A percentile compares a stretch with the other conserved stretches of the same genome.
Evolutionary conservation across 1,140 invertebrate genomes (phyloP).

Genomic region (Andrena cerasifolii): DNA sequence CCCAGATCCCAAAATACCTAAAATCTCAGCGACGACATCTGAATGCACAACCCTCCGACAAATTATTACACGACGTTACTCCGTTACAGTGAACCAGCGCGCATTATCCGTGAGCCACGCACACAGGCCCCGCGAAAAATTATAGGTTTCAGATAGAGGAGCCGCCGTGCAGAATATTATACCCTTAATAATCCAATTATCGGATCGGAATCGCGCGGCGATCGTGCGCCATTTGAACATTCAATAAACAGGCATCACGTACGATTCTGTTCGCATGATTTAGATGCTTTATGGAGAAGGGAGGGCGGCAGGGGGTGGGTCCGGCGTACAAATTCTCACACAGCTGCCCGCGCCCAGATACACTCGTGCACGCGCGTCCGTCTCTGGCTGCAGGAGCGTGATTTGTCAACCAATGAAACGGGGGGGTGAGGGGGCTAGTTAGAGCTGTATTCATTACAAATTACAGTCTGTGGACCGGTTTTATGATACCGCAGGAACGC

Average conservation of each 20-base stretch:
- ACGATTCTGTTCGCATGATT: slow-evolving; percentile 56
- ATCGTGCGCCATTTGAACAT: slow-evolving; percentile 46
- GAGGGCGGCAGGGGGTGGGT: no score
- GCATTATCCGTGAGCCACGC: neutral
- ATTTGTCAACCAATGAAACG: slow-evolving; percentile 56
- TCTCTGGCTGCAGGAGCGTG: slow-evolving; percentile 41
- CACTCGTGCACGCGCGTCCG: slow-evolving; percentile 40
- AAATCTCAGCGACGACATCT: no score
- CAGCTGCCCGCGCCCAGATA: slow-evolving; percentile 29
- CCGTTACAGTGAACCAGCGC: neutral
- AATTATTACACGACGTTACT: neutral
- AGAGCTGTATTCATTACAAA: slow-evolving; percentile 73
- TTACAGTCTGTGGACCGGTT: slow-evolving; percentile 67
- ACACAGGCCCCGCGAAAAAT: neutral
- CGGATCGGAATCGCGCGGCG: slow-evolving; percentile 54
- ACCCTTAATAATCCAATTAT: slow-evolving; percentile 59
- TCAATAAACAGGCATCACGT: slow-evolving; percentile 57
- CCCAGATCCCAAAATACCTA: no score
- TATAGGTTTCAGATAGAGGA: neutral
- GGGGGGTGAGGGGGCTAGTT: slow-evolving; percentile 65
- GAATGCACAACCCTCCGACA: neutral
- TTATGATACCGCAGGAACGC: slow-evolving; percentile 69
- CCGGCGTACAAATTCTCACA: slow-evolving; percentile 43
- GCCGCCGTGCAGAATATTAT: neutral
- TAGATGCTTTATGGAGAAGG: slow-evolving; percentile 33